Base-by-base conservation (phyloP, 1,140 invertebrate species). In the Apis dorsata region DNA sequence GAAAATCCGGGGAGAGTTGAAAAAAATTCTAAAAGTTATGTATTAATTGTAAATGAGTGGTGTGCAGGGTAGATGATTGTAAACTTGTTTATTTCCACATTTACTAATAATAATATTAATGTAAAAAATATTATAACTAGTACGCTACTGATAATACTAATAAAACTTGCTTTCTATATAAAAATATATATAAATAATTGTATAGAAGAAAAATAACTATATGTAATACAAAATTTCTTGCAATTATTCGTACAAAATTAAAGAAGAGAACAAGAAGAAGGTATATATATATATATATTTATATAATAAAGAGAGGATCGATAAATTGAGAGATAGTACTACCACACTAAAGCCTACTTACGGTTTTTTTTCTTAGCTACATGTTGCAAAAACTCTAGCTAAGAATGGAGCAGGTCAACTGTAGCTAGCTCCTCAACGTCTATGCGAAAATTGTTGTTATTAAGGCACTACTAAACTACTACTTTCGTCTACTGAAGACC, bases 361-460 rank as follows among this genome's bases (percentile, higher is more conserved):
- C 80, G 80, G 24, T 63, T 44, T 81, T 76, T 44, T 69, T 57
- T 69, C 74, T 82, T 82, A 82, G 80, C 74, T 82, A 82, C 73
- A 2, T 55, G 80, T 77, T 60, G 65, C 44, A 82, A 82, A 44
- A 70, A 69, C 28, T 77, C 74, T 82, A 81, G 79, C 60, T 81
- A 82, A 70, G 74, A 77, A 77, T 62, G 73, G 73, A 69, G 70
- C 71, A 19, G 80, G 34, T 82, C 34, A 79, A 83, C 28, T 57
- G 66, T 78, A 78, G 65, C 81, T 63, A 70, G 34, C 28, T 71
- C 81, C 71, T 79, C 59, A 71, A 79, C 53, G 59, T 59, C 57
- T 79, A 63, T 34, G 53, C 34, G 34, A 44, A 57, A 65, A 28
- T 83, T 83, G 57, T 28, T 49, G 34, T 51, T 21, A 65, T 60